A percentile compares a stretch with the other conserved stretches of the same genome.
These are phyloP conservation scores for Syngnathus acus DNA, from an alignment of 2,797 vertebrate genomes.

Conservation along the genomic window DNA sequence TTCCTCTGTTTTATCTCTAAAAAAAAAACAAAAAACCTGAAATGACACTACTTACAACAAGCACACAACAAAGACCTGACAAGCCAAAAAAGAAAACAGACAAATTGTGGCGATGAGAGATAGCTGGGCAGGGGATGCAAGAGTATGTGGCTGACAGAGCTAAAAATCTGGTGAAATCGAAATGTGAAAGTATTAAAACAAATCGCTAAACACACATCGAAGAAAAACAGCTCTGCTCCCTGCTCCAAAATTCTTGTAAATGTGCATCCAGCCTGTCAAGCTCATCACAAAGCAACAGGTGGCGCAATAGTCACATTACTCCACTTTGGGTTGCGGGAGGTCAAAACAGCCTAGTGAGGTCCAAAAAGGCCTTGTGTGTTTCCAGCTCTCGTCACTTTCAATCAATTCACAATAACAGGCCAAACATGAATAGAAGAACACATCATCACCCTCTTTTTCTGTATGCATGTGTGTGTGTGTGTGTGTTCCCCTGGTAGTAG, in stretches of 20 bases:
- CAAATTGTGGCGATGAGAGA: not conserved
- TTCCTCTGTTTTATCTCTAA: not conserved
- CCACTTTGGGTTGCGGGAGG: not conserved
- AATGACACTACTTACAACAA: not conserved
- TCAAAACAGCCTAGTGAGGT: not conserved
- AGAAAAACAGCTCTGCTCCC: not conserved
- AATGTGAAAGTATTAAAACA: not conserved
- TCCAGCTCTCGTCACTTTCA: not conserved
- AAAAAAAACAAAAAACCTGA: not conserved
- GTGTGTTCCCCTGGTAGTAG: not conserved
- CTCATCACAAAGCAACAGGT: not conserved
- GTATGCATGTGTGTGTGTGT: not conserved
- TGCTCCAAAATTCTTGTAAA: not conserved
- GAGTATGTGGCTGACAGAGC: not conserved
- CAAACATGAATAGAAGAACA: slow-evolving; percentile 1
- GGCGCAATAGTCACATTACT: slow-evolving; percentile 4
- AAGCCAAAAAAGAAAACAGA: not conserved
- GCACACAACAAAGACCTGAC: not conserved
- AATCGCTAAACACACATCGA: not conserved
- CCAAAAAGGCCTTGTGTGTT: not conserved
- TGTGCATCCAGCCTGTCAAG: not conserved
- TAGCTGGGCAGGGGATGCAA: not conserved
- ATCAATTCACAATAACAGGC: not conserved
- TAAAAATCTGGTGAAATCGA: not conserved
- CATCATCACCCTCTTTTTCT: not conserved